A percentile compares a stretch with the other conserved stretches of the same genome.
Conservation (phyloP, 2,113 vertebrate species). For the cat (Felis catus) region F.catus_Fca126_mat1.0 CM031411.1:84875501-84876000, state of each 20-base stretch:
- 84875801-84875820: background rate
- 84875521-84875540: too few species aligned
- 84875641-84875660: too few species aligned
- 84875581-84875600: too few species aligned
- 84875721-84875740: too few species aligned
- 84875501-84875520: too few species aligned
- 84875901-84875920: constrained; percentile 3
- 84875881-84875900: background rate
- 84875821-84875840: constrained; percentile 42
- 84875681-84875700: too few species aligned
- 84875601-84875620: too few species aligned
- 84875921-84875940: background rate
- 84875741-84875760: background rate
- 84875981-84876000: background rate
- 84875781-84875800: background rate
- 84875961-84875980: background rate
- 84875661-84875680: too few species aligned
- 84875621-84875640: too few species aligned
- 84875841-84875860: background rate
- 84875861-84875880: background rate
- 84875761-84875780: background rate
- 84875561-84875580: too few species aligned
- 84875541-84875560: too few species aligned
- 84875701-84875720: too few species aligned
- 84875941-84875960: background rate